These are phyloP conservation scores for Antigone vipio DNA, from an alignment of 2,113 vertebrate genomes.

Conservation along the genomic window DNA sequence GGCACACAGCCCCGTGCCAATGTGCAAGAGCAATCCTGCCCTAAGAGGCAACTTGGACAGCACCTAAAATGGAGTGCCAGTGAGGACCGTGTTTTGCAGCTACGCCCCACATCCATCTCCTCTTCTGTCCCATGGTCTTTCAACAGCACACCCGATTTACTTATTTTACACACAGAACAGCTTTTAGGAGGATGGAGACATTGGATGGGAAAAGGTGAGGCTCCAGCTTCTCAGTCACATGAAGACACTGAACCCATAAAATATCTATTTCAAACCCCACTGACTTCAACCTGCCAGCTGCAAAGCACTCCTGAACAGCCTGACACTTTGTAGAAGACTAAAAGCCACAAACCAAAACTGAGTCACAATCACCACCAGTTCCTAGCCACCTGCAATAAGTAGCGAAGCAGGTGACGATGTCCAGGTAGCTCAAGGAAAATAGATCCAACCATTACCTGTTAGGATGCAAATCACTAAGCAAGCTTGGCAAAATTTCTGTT, in stretches of 20 bases:
- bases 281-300: background rate
- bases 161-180: background rate
- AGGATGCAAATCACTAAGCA: background rate
- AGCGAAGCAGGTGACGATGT: background rate
- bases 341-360: background rate
- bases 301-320: background rate
- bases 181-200: background rate
- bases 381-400: background rate
- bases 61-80: background rate
- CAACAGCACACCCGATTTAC: background rate
- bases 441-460: background rate
- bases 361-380: background rate
- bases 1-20: background rate
- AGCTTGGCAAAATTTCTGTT: background rate
- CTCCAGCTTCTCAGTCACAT: background rate
- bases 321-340: background rate
- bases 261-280: background rate
- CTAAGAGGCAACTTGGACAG: background rate
- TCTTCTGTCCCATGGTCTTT: background rate
- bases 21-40: background rate
- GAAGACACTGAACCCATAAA: background rate
- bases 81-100: background rate
- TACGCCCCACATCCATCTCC: accelerated
- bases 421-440: background rate
- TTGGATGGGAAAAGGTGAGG: background rate